phyloP scores from a whole-genome alignment of 2,113 vertebrate genomes.

The Rhizomys pruinosus region DNA sequence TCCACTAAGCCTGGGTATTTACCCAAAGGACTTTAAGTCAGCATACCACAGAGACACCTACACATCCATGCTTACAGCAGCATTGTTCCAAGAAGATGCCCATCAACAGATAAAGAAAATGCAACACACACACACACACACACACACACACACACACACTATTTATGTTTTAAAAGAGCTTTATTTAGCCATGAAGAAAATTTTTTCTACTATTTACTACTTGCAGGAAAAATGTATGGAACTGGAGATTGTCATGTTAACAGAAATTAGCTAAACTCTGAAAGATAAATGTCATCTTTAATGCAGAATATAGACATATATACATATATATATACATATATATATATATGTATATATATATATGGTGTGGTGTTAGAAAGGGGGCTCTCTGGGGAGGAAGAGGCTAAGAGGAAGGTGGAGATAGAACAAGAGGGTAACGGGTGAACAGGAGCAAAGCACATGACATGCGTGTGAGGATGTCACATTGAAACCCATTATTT shows the following conservation, averaged over 20 bases:
- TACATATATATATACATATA: too few species aligned
- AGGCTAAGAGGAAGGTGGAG: not conserved
- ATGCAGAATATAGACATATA: too few species aligned
- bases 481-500: not conserved
- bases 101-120: not conserved
- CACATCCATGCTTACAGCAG: not conserved
- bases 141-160: not conserved
- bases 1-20: not conserved
- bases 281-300: too few species aligned
- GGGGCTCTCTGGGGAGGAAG: not conserved
- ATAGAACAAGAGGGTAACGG: not conserved
- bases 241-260: not conserved
- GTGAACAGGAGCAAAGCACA: not conserved
- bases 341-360: not conserved
- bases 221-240: not conserved
- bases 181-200: not conserved
- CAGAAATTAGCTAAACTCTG: too few species aligned
- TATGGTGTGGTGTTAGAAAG: too few species aligned
- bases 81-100: not conserved
- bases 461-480: not conserved
- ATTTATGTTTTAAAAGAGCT: too few species aligned
- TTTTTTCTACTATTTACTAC: not conserved
- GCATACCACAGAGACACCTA: not conserved
- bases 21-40: not conserved
- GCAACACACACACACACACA: not conserved